A percentile compares a stretch with the other conserved stretches of the same genome.
Conservation (phyloP, 2,797 vertebrate species). For the Myotis daubentonii region DNA sequence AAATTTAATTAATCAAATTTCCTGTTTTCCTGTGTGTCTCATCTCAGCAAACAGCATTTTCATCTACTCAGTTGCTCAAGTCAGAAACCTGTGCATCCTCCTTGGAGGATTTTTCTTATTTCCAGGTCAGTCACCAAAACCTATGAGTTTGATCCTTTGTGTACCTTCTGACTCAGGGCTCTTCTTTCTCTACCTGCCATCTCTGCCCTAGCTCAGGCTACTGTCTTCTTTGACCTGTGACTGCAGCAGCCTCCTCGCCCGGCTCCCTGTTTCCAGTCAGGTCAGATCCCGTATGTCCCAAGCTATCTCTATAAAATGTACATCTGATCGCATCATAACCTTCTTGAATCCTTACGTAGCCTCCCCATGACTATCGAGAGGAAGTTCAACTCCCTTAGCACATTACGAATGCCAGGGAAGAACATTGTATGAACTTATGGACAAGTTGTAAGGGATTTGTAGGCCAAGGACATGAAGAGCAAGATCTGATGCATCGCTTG, state of each 20-base stretch:
- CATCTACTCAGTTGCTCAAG: neutral
- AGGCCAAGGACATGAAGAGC: neutral
- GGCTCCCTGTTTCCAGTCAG: neutral
- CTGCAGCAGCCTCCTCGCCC: neutral
- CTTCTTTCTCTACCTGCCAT: neutral
- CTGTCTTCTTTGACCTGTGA: neutral
- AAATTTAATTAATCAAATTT: neutral
- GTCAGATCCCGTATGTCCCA: neutral
- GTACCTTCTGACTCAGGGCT: neutral
- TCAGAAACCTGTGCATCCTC: slow-evolving; percentile 12
- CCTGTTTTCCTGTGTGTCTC: neutral
- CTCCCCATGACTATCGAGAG: neutral
- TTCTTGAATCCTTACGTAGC: neutral
- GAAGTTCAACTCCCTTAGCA: neutral
- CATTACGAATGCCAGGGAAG: neutral
- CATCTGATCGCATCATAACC: neutral
- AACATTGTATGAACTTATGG: neutral
- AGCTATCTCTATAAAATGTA: neutral
- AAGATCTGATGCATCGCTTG: neutral
- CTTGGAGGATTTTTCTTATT: neutral
- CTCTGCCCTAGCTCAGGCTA: neutral
- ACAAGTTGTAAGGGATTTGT: neutral
- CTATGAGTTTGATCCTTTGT: neutral
- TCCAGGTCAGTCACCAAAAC: neutral
- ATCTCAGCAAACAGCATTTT: neutral